Conservation (phyloP, 2,888 invertebrate genomes). For the Eustalomyia histrio region DNA sequence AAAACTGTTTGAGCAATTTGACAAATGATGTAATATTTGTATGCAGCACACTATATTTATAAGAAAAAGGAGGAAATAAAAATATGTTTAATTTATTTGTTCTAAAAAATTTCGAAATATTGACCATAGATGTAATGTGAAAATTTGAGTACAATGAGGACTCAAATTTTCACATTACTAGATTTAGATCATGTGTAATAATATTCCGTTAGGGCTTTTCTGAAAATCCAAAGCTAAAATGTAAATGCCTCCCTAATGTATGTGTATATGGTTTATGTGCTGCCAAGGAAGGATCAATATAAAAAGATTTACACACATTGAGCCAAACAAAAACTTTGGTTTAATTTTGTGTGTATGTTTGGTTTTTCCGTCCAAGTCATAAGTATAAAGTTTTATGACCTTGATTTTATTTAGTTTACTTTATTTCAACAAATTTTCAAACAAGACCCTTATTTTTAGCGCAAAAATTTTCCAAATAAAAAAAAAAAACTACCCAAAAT, state of each 20-base stretch:
- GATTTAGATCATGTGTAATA: too few species aligned
- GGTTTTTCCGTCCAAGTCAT: slow-evolving; percentile 1
- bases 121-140: too few species aligned
- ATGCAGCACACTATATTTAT: too few species aligned
- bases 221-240: too few species aligned
- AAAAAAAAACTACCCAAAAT: background rate
- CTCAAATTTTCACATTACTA: too few species aligned
- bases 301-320: slow-evolving; percentile 45
- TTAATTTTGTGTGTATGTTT: background rate
- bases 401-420: slow-evolving; percentile 45
- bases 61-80: too few species aligned
- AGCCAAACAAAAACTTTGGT: slow-evolving; percentile 33
- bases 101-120: too few species aligned
- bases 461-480: background rate
- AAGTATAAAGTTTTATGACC: slow-evolving; percentile 45
- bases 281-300: slow-evolving; percentile 43
- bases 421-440: slow-evolving; percentile 7
- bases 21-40: too few species aligned
- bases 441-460: background rate
- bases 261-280: slow-evolving; percentile 27
- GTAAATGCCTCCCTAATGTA: background rate
- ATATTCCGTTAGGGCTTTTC: too few species aligned
- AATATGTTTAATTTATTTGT: too few species aligned
- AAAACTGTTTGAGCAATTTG: too few species aligned
- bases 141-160: too few species aligned